Evolutionary conservation across 2,888 invertebrate species (phyloP), one percentile per base, ranked within the genome.

Genomic region (Rhaphigaster nebulosa): DNA sequence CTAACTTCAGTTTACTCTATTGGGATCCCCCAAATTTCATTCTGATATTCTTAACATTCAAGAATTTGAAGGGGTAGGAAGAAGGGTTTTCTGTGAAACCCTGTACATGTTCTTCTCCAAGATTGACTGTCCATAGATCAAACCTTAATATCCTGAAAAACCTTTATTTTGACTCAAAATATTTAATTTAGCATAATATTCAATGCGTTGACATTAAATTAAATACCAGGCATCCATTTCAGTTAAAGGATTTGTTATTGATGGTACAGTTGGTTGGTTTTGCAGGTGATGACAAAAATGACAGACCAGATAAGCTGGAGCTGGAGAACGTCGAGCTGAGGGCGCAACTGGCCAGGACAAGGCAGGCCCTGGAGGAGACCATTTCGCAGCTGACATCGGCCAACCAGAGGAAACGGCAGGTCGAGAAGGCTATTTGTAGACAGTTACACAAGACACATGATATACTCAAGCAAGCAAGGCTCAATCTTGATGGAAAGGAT

Each of bases 381-480:
- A 95, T 96, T 92, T 95, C 96, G 91, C 96, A 97, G 93, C 94
- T 98, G 89, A 96, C 96, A 92, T 95, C 96, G 26, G 96, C 97
- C 87, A 97, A 97, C 94, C 95, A 96, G 93, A 96, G 96, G 92
- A 98, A 97, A 94, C 96, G 96, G 93, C 96, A 96, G 93, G 96
- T 97, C 60, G 97, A 98, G 93, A 96, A 96, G 93, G 97, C 97
- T 87, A 97, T 98, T 93, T 97, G 96, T 93, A 95, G 96, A 93
- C 96, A 97, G 94, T 96, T 97, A 93, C 96, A 96, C 93, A 96
- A 97, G 94, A 97, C 97, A 45, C 96, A 97, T 92, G 96, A 96
- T 92, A 96, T 97, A 88, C 94, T 97, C 91, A 95, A 96, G 91
- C 96, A 96, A 94, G 97, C 96, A 76, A 95, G 96, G 92, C 96